Evolutionary conservation across 2,113 vertebrate genomes (phyloP).

Genomic region (Lanius ludovicianus): DNA sequence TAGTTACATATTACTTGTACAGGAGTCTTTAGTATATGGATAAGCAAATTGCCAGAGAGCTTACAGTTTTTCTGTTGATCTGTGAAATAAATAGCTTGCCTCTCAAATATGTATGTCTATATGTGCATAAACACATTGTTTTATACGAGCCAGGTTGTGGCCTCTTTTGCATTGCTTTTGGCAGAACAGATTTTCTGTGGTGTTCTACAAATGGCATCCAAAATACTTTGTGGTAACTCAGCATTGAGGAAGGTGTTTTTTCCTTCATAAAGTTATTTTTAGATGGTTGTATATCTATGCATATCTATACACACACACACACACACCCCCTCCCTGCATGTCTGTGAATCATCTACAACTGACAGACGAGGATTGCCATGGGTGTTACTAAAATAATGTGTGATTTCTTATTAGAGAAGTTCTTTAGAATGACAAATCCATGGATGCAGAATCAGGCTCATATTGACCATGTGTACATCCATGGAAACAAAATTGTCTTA

Average conservation of each 20-base stretch:
- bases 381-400: neutral
- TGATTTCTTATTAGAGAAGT: neutral
- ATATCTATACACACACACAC: neutral
- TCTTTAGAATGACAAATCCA: neutral
- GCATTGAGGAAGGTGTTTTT: neutral
- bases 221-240: neutral
- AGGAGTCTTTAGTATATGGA: neutral
- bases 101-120: neutral
- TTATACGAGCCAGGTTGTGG: neutral
- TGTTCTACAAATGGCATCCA: neutral
- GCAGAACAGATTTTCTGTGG: neutral
- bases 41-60: neutral
- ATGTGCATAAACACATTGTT: neutral
- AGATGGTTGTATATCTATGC: neutral
- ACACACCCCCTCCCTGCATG: accelerated
- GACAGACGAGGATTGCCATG: neutral
- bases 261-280: neutral
- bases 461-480: neutral
- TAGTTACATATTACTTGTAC: neutral
- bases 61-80: neutral
- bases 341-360: neutral
- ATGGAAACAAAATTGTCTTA: neutral
- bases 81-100: neutral
- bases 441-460: neutral
- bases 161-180: neutral